Conservation (phyloP, 2,113 vertebrate genomes). For the Rhipidura dahli region DNA sequence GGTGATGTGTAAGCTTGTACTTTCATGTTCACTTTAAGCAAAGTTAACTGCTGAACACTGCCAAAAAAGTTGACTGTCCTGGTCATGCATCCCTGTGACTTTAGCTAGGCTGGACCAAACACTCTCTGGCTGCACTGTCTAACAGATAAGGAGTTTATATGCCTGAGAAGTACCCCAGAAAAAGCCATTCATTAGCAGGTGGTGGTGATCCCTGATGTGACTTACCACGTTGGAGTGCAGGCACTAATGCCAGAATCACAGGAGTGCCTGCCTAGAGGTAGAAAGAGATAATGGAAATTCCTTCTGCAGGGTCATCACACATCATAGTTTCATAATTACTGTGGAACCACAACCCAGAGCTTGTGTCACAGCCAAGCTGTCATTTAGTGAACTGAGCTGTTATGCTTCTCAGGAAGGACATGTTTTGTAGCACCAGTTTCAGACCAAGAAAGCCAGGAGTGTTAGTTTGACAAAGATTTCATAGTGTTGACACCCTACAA, state of each 20-base stretch:
- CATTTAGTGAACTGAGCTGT: background rate
- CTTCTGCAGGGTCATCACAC: background rate
- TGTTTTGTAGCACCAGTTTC: background rate
- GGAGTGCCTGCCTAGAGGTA: background rate
- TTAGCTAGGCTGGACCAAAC: background rate
- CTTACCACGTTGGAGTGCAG: accelerated
- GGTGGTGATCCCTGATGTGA: background rate
- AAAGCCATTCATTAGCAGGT: background rate
- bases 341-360: background rate
- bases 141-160: background rate
- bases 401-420: background rate
- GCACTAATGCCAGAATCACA: background rate
- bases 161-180: background rate
- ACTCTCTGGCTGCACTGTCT: background rate
- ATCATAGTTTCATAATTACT: background rate
- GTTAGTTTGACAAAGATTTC: background rate
- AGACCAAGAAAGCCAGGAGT: background rate
- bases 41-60: background rate
- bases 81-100: background rate
- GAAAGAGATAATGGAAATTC: background rate
- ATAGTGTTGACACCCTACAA: background rate
- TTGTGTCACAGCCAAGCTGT: background rate
- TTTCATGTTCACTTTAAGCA: background rate
- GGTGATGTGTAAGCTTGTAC: background rate
- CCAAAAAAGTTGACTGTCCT: background rate